Evolutionary conservation across 2,797 vertebrate species (phyloP).

Genomic region (Pseudomugil gertrudae): DNA sequence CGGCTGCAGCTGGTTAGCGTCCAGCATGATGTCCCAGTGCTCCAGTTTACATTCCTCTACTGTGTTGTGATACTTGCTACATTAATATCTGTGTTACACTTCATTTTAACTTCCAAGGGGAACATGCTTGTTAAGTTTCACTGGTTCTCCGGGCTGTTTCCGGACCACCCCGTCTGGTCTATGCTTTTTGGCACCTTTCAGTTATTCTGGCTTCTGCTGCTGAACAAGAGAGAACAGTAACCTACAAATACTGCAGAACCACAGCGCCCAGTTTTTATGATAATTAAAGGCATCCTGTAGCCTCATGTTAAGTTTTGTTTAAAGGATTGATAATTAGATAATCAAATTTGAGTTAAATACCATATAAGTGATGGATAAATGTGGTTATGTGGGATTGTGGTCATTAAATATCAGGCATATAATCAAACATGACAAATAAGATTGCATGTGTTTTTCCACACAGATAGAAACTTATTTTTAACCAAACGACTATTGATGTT

Average conservation of each 20-base stretch:
- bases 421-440: conserved; percentile 3
- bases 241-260: conserved; percentile 53
- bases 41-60: conserved; percentile 76
- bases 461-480: neutral
- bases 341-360: conserved; percentile 7
- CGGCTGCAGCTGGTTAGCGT: conserved; percentile 62
- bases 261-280: conserved; percentile 37
- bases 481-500: neutral
- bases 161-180: conserved; percentile 74
- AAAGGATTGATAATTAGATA: conserved; percentile 28
- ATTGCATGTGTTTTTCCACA: neutral
- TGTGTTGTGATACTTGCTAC: conserved; percentile 79
- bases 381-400: conserved; percentile 12
- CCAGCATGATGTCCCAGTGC: conserved; percentile 68
- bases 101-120: conserved; percentile 74
- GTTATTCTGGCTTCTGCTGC: conserved; percentile 48
- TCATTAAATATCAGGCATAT: conserved; percentile 2
- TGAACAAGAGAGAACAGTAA: conserved; percentile 57
- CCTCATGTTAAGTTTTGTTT: conserved; percentile 35
- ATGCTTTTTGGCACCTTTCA: conserved; percentile 67
- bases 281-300: conserved; percentile 32
- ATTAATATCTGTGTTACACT: conserved; percentile 79
- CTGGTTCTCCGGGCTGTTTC: conserved; percentile 67
- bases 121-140: conserved; percentile 80
- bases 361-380: conserved; percentile 11